Base-by-base conservation (phyloP, 1,140 invertebrate genomes). In the Euschistus heros region DNA sequence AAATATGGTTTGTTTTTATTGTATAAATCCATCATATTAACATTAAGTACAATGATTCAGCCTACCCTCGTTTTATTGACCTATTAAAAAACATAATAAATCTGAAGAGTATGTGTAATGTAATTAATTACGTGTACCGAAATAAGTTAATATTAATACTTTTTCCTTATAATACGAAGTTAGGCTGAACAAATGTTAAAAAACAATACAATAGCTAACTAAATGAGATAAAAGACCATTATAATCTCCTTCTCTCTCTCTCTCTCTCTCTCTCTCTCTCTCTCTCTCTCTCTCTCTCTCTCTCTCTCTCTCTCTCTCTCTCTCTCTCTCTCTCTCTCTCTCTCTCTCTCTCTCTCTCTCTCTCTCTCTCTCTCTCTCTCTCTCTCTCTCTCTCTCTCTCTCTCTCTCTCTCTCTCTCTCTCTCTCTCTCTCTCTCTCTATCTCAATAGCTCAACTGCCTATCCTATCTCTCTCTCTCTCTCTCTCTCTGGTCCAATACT, bases 321-420 rank as follows among this genome's bases (percentile, higher is more conserved):
- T 54, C 52, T 54, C 52, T 54, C 52, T 54, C 52, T 54, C 52
- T 54, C 52, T 54, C 52, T 54, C 52, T 22, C 52, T 54, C 20
- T 54, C 52, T 54, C 52, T 54, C 52, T 54, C 52, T 54, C 52
- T 54, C 52, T 54, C 52, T 54, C 52, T 54, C 52, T 22, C 52
- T 54, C 20, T 54, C 52, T 54, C 52, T 54, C 52, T 54, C 52
- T 54, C 52, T 54, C 52, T 54, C 52, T 54, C 52, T 54, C 52
- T 22, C 52, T 54, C 20, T 54, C 52, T 54, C 52, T 54, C 52
- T 54, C 52, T 54, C 52, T 54, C 52, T 54, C 52, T 54, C 52
- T 54, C 52, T 22, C 52, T 54, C 18, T 54, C 52, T 54, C 52
- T 54, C 52, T 54, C 52, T 54, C 52, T 54, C 52, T 54, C 52